Conservation (phyloP, 2,113 vertebrate species). For the Mormyrus iriodes region DNA sequence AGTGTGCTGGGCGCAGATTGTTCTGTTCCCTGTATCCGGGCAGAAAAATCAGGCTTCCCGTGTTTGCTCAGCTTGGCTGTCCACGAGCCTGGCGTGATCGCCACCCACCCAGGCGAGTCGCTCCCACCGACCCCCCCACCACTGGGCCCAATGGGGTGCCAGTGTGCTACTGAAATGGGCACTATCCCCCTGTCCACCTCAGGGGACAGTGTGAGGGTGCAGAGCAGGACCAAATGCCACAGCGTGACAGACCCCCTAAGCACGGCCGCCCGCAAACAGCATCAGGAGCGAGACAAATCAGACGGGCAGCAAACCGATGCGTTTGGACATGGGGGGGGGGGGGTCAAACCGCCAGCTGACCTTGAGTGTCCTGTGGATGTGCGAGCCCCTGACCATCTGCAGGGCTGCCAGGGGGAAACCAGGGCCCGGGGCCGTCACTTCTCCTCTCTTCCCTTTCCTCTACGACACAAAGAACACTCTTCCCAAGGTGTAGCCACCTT, state of each 20-base stretch:
- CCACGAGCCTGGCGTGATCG: neutral
- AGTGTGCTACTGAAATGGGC: neutral
- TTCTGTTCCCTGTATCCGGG: slow-evolving; percentile 43
- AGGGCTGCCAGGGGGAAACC: neutral
- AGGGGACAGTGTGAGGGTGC: neutral
- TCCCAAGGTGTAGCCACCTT: slow-evolving; percentile 12
- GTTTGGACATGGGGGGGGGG: neutral
- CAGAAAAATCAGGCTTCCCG: slow-evolving; percentile 40
- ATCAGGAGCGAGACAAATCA: neutral
- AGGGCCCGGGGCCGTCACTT: neutral
- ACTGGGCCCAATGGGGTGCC: too few species aligned
- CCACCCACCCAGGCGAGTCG: neutral
- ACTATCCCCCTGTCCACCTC: neutral
- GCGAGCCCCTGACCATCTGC: neutral
- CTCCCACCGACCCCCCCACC: neutral
- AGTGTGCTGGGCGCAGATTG: neutral
- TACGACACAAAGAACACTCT: slow-evolving; percentile 9
- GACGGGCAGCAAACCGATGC: neutral
- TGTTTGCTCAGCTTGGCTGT: slow-evolving; percentile 26
- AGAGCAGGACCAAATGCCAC: neutral
- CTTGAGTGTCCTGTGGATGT: slow-evolving; percentile 20
- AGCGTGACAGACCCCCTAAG: neutral
- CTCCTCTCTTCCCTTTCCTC: slow-evolving; percentile 1
- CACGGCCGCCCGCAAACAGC: neutral
- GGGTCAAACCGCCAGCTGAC: slow-evolving; percentile 15